Conservation (phyloP, 2,797 vertebrate species). For the Clarias fuscus region DNA sequence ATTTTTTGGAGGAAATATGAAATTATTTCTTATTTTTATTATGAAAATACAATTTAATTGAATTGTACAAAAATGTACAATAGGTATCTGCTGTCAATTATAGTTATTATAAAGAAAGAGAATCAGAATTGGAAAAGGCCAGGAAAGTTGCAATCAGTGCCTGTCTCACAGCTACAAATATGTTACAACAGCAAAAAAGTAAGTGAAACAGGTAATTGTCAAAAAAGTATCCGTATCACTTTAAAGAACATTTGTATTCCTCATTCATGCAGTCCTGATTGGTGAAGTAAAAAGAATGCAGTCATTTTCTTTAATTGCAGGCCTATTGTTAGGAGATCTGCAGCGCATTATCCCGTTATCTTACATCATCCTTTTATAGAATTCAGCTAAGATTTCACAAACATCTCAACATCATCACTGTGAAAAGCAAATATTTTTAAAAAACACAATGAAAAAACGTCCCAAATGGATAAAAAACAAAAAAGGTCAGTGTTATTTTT, state of each 20-base stretch:
- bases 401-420: no score
- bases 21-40: no score
- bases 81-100: no score
- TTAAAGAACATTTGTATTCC: not conserved
- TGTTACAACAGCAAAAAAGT: not conserved
- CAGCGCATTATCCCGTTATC: not conserved
- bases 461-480: not conserved
- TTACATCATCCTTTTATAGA: not conserved
- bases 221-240: not conserved
- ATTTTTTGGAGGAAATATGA: no score
- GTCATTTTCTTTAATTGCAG: not conserved
- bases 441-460: not conserved
- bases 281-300: not conserved
- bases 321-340: not conserved
- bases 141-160: no score
- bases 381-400: not conserved
- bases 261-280: no score
- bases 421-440: not conserved
- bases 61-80: no score
- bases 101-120: no score
- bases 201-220: not conserved
- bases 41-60: no score
- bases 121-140: no score
- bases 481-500: not conserved
- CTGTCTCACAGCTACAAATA: not conserved